Evolutionary conservation across 2,797 vertebrate genomes (phyloP).

Genomic region (Zenarchopterus dispar): DNA sequence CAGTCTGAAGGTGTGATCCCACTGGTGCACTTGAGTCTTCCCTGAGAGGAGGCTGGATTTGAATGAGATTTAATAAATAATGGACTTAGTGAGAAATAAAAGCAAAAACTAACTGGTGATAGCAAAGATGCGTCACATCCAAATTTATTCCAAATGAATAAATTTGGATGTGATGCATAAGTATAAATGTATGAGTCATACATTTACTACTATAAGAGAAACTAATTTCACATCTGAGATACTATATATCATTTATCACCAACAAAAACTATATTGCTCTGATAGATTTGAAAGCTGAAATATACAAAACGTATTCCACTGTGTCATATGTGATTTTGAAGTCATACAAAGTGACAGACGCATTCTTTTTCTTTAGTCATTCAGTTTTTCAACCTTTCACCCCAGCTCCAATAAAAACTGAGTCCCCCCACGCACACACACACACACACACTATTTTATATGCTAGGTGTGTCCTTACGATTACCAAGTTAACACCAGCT

Average conservation of each 20-base stretch:
- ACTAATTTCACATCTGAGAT: background rate
- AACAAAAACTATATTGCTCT: background rate
- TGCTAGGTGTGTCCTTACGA: background rate
- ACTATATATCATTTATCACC: background rate
- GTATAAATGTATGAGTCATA: background rate
- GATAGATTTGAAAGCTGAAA: background rate
- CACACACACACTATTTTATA: background rate
- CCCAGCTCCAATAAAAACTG: background rate
- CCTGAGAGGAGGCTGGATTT: conserved; percentile 42
- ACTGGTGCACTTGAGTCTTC: conserved; percentile 35
- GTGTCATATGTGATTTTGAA: background rate
- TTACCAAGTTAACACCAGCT: conserved; percentile 20
- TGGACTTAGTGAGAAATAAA: conserved; percentile 25
- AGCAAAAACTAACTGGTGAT: background rate
- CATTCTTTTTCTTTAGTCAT: background rate
- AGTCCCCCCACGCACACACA: background rate
- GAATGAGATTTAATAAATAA: conserved; percentile 39
- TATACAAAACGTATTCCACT: background rate
- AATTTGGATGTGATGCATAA: no score
- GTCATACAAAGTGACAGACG: background rate
- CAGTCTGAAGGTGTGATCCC: conserved; percentile 53
- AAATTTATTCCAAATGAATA: background rate
- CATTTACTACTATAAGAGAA: background rate
- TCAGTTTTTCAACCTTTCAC: background rate
- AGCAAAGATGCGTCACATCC: background rate